Conservation (phyloP, 2,113 vertebrate genomes). For the Pseudorasbora parva region DNA sequence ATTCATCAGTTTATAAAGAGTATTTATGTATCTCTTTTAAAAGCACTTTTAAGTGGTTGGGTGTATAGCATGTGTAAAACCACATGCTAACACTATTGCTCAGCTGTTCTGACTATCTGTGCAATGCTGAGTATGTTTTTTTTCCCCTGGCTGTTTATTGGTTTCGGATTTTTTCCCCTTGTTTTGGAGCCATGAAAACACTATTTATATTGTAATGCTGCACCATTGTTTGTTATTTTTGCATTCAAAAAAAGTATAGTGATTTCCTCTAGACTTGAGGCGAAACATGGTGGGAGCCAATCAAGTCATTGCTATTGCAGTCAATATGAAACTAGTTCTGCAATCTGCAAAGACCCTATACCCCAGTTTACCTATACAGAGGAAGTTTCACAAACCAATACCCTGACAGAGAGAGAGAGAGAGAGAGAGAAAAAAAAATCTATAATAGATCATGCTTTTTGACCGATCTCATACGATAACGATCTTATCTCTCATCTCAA, state of each 20-base stretch:
- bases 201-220: not conserved
- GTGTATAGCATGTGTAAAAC: not conserved
- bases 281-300: slow-evolving; percentile 32
- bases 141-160: not conserved
- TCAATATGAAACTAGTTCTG: slow-evolving; percentile 21
- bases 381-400: slow-evolving; percentile 49
- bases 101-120: not conserved
- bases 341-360: slow-evolving; percentile 47
- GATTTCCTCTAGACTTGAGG: not conserved
- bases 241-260: not conserved
- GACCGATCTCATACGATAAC: slow-evolving; percentile 9
- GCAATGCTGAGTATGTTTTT: not conserved
- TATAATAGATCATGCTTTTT: slow-evolving; percentile 2
- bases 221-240: not conserved
- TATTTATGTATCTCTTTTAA: not conserved
- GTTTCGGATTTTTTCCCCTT: too few species aligned
- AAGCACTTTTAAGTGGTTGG: slow-evolving; percentile 1
- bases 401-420: too few species aligned
- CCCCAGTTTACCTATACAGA: slow-evolving; percentile 14
- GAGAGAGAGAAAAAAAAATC: slow-evolving; percentile 46
- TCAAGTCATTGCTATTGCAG: slow-evolving; percentile 41
- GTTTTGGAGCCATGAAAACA: not conserved
- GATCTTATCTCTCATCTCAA: slow-evolving; percentile 21
- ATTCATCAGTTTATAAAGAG: not conserved
- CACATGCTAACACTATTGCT: slow-evolving; percentile 17